Evolutionary conservation across 2,113 vertebrate species (phyloP).

Genomic region (Guaruba guarouba): DNA sequence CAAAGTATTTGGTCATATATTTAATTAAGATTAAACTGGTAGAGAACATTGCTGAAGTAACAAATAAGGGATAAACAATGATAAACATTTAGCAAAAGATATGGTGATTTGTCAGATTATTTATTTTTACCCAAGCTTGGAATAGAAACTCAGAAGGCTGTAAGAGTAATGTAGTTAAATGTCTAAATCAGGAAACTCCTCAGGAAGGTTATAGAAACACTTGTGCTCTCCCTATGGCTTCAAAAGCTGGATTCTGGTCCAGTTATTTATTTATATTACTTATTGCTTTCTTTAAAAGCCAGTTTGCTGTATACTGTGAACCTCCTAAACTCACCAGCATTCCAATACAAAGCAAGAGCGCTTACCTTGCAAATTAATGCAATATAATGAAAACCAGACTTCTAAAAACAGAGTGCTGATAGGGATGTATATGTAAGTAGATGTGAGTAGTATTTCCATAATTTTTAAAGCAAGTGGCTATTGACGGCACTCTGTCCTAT

Average conservation of each 20-base stretch:
- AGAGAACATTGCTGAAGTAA: background rate
- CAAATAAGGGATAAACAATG: background rate
- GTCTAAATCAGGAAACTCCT: background rate
- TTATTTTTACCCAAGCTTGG: background rate
- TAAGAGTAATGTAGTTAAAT: background rate
- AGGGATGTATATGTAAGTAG: background rate
- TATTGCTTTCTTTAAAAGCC: background rate
- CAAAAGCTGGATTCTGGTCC: background rate
- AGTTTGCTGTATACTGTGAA: conserved; percentile 21
- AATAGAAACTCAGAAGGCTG: background rate
- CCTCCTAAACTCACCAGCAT: conserved; percentile 36
- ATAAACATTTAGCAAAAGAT: background rate
- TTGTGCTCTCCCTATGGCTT: background rate
- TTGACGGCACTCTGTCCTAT: background rate
- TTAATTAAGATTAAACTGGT: background rate
- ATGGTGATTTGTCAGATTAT: background rate
- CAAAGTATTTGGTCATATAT: background rate
- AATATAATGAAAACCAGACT: background rate
- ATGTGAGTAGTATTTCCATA: background rate
- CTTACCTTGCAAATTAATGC: conserved; percentile 2
- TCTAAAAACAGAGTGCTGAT: background rate
- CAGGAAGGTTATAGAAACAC: background rate
- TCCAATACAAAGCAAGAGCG: background rate
- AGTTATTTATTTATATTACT: background rate
- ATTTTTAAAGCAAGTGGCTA: background rate